phyloP scores from a whole-genome alignment of 2,888 invertebrate genomes.

The Strigamia crassipes region DNA sequence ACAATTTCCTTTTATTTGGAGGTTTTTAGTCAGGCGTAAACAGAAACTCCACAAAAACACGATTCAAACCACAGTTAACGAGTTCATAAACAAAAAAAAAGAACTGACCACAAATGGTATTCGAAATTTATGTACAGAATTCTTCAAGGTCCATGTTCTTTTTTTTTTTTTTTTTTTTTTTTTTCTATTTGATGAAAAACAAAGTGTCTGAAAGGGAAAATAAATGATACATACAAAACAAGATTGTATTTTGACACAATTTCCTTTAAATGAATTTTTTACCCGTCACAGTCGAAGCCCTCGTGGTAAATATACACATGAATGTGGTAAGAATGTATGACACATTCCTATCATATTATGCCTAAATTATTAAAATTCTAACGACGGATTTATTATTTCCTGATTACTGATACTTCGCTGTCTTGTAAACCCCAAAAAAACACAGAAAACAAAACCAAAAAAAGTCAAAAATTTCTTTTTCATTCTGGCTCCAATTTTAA shows the following conservation, averaged over 20 bases:
- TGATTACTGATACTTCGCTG: too few species aligned
- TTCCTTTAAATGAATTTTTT: background rate
- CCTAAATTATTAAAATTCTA: too few species aligned
- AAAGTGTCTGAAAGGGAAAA: background rate
- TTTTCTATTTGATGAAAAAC: background rate
- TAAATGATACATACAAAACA: background rate
- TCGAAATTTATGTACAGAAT: background rate
- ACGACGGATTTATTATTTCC: too few species aligned
- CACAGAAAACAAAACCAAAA: too few species aligned
- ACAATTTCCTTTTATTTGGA: background rate
- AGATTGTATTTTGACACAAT: background rate
- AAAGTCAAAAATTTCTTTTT: too few species aligned
- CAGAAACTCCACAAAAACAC: constrained; percentile 22
- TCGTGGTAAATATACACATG: too few species aligned
- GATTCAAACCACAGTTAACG: constrained; percentile 1
- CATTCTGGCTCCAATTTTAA: too few species aligned
- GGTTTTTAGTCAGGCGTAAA: constrained; percentile 31
- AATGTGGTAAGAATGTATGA: too few species aligned
- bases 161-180: background rate
- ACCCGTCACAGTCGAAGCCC: background rate
- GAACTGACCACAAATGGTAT: background rate
- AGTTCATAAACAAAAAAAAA: background rate
- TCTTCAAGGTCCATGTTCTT: background rate
- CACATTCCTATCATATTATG: too few species aligned
- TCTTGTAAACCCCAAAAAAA: too few species aligned